Conservation (phyloP, 2,888 invertebrate genomes). For the Osedax frankpressi region DNA sequence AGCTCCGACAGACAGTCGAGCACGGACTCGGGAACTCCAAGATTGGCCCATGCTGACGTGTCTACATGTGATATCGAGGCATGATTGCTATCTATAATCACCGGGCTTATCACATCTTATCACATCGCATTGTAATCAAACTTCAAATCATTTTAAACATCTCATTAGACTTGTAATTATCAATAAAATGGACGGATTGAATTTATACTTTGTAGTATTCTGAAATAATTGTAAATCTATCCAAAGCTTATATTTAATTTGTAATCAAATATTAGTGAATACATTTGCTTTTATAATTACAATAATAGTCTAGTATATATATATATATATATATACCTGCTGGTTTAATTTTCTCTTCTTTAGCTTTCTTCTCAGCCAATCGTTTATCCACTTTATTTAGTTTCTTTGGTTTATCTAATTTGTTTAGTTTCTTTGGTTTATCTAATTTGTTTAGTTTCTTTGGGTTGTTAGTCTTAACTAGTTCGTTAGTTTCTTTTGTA, state of each 20-base stretch:
- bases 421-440: background rate
- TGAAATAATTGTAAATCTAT: too few species aligned
- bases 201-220: too few species aligned
- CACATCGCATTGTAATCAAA: too few species aligned
- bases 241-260: too few species aligned
- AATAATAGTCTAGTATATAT: too few species aligned
- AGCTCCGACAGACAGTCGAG: slow-evolving; percentile 62
- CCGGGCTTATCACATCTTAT: slow-evolving; percentile 88
- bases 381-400: background rate
- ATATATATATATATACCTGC: too few species aligned
- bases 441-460: background rate
- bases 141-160: too few species aligned
- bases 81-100: slow-evolving; percentile 87
- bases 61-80: slow-evolving; percentile 58
- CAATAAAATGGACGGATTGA: too few species aligned
- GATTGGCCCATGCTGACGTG: slow-evolving; percentile 46
- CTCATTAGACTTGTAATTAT: too few species aligned
- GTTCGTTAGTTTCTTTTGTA: too few species aligned
- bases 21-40: slow-evolving; percentile 56
- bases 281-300: too few species aligned
- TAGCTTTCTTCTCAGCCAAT: background rate
- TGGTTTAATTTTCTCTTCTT: background rate
- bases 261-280: too few species aligned
- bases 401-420: background rate
- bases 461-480: background rate